Conservation (phyloP, 2,113 vertebrate genomes). For the Otocyon megalotis region DNA sequence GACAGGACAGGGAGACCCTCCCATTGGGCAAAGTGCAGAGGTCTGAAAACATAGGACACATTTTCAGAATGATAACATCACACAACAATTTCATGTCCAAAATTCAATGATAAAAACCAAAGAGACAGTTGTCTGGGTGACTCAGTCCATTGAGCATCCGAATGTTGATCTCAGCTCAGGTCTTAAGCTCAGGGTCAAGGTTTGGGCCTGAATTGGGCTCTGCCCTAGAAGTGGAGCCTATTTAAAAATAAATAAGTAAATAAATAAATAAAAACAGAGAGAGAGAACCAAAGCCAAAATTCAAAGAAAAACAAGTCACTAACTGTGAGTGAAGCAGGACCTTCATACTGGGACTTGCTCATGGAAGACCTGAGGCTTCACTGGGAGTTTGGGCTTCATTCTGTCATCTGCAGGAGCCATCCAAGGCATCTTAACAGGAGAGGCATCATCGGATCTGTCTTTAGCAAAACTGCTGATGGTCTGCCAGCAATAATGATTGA, state of each 20-base stretch:
- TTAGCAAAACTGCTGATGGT: background rate
- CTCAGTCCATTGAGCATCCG: background rate
- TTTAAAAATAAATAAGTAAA: background rate
- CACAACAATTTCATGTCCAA: background rate
- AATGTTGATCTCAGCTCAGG: background rate
- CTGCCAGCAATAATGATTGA: background rate
- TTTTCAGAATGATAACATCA: background rate
- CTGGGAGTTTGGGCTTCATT: background rate
- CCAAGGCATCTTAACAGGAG: background rate
- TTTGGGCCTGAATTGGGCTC: background rate
- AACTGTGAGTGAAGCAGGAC: background rate
- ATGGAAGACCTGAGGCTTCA: background rate
- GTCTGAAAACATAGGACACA: background rate
- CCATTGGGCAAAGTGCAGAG: background rate
- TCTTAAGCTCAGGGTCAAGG: background rate
- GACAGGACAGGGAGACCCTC: background rate
- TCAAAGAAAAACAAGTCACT: background rate
- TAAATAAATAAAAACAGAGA: background rate
- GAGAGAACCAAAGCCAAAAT: background rate
- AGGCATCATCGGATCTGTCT: background rate
- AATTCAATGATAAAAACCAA: background rate
- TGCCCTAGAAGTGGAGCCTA: background rate
- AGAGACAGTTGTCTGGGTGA: background rate
- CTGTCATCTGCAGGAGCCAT: background rate
- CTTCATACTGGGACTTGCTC: background rate